These are phyloP conservation scores for Anoplopoma fimbria DNA, from an alignment of 2,113 vertebrate genomes.

Conservation along the genomic window DNA sequence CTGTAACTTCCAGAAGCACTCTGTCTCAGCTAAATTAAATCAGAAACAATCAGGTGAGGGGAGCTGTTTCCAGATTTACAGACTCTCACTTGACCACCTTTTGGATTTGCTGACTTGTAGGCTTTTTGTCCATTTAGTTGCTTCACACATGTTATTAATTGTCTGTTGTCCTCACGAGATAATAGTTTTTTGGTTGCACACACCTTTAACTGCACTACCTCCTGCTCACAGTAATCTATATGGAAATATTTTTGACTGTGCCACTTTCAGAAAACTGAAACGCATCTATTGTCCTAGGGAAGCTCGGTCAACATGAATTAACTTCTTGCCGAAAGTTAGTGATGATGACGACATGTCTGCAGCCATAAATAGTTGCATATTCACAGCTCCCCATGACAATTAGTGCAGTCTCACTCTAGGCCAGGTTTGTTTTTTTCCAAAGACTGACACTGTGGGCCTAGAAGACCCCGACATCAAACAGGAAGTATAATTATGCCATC, in stretches of 20 bases:
- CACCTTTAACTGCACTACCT: conserved; percentile 17
- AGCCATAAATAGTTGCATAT: neutral
- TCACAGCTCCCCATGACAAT: neutral
- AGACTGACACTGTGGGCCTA: neutral
- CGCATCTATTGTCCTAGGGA: conserved; percentile 30
- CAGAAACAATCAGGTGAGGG: conserved; percentile 45
- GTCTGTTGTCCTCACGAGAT: conserved; percentile 28
- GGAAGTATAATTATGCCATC: neutral
- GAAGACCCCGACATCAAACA: neutral
- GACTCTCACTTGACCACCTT: conserved; percentile 49
- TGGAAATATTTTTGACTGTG: conserved; percentile 66
- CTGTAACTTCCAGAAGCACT: conserved; percentile 63
- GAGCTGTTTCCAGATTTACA: conserved; percentile 11
- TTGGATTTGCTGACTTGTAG: conserved; percentile 56
- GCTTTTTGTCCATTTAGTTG: conserved; percentile 47
- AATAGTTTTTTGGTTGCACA: conserved; percentile 53
- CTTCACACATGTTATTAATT: conserved; percentile 40
- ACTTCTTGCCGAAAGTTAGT: conserved; percentile 24
- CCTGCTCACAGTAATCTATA: conserved; percentile 68
- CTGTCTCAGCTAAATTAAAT: conserved; percentile 68
- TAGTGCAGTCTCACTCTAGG: neutral
- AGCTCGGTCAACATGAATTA: conserved; percentile 10
- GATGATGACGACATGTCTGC: neutral
- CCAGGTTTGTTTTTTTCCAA: neutral
- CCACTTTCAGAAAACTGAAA: conserved; percentile 29